Evolutionary conservation across 2,113 vertebrate species (phyloP), one percentile per base, ranked within the genome.

Genomic region (Ifrita kowaldi): DNA sequence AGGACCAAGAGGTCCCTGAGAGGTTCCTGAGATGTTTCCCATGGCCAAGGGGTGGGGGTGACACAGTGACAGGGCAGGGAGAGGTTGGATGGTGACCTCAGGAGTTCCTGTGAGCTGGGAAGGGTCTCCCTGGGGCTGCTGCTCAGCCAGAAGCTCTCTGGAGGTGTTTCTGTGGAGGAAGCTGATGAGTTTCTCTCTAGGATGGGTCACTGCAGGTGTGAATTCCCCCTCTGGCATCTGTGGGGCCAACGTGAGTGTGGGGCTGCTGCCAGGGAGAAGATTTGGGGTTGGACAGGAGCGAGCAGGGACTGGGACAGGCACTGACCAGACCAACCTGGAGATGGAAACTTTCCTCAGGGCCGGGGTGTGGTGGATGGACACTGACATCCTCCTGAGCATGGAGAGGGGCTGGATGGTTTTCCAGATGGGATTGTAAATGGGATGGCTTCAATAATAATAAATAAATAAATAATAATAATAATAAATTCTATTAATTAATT

Each of bases 241-340:
- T 28, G 20, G 76, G 60, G 17, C 8, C 23, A 10, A 1, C 3
- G 3, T 5, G 75, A 15, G 47, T 2, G 27, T 3, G 5, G 14
- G 33, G 56, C 17, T 22, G 0, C 28, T 17, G 22, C 26, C n/a
- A 32, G n/a, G 26, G 60, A n/a, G 16, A 14, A 37, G 55, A 10
- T 23, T 20, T 81, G n/a, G 75, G 53, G 47, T 21, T 53, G 79
- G 91, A 20, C 37, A 63, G 68, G 63, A n/a, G 30, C 1, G 3
- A 47, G 59, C 3, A 3, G 47, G n/a, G 28, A 8, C 28, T 1
- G 16, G 53, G 47, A 13, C 0, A 0, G 41, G 67, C 3, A 3
- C 26, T 49, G 71, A 23, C 8, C 49, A n/a, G 22, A 50, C 30
- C 60, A 20, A 1, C 9, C 5, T 78, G 60, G 56, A 55, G 47